A percentile compares a stretch with the other conserved stretches of the same genome.
Conservation (phyloP, 2,113 vertebrate species). For the Panthera leo region DNA sequence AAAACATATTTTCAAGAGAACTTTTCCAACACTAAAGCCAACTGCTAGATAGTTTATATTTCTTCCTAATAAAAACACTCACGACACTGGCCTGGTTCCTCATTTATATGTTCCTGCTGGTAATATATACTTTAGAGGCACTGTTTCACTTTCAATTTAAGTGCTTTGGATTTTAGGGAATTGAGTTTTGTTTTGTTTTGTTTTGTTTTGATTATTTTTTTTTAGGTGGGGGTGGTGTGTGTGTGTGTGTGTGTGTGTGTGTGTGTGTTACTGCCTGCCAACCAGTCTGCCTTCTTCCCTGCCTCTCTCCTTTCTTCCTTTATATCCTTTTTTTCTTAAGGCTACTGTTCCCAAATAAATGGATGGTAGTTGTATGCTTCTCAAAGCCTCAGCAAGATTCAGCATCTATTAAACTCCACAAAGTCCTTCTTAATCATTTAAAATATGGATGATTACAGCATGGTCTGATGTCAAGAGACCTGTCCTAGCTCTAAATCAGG, state of each 20-base stretch:
- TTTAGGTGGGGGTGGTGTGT: not conserved
- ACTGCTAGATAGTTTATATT: constrained; percentile 39
- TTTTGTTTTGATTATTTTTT: not conserved
- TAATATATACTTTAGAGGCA: not conserved
- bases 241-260: not conserved
- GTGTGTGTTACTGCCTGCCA: not conserved
- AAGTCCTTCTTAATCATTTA: constrained; percentile 4
- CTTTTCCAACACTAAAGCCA: constrained; percentile 14
- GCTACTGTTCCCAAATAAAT: not conserved
- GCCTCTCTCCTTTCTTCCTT: not conserved
- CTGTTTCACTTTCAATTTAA: constrained; percentile 39
- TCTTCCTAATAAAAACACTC: constrained; percentile 36
- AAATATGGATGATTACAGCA: not conserved
- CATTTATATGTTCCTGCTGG: constrained; percentile 1
- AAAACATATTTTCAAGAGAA: constrained; percentile 44
- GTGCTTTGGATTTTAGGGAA: constrained; percentile 30
- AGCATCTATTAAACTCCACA: not conserved
- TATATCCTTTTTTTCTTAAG: not conserved
- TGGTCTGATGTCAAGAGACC: not conserved
- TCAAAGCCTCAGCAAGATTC: not conserved
- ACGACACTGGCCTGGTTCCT: not conserved
- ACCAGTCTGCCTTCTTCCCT: not conserved
- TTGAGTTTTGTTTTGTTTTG: not conserved
- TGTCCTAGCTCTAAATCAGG: not conserved
- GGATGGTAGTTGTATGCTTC: not conserved